Conservation (phyloP, 2,113 vertebrate species). For the zebrafish (Danio rerio) region GRCz12tu NC_133189.1:30923501-30924000, state of each 20-base stretch:
- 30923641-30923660: constrained; percentile 40
- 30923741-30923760: constrained; percentile 67
- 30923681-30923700: constrained; percentile 69
- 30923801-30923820: constrained; percentile 64
- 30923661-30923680: constrained; percentile 51
- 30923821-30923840: constrained; percentile 71
- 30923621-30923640: constrained; percentile 51
- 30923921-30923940: constrained; percentile 72
- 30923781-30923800: constrained; percentile 69
- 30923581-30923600: constrained; percentile 47
- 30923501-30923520: neutral
- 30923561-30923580: constrained; percentile 23
- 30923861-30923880: constrained; percentile 76
- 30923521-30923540: constrained; percentile 39
- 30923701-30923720: constrained; percentile 77
- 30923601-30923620: constrained; percentile 22
- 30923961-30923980: constrained; percentile 5
- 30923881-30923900: constrained; percentile 79
- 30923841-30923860: constrained; percentile 75
- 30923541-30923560: constrained; percentile 42
- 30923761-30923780: constrained; percentile 74
- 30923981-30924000: neutral
- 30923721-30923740: constrained; percentile 71
- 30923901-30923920: constrained; percentile 61
- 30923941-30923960: constrained; percentile 51